Conservation (phyloP, 1,140 invertebrate genomes). For the Ips typographus region DNA sequence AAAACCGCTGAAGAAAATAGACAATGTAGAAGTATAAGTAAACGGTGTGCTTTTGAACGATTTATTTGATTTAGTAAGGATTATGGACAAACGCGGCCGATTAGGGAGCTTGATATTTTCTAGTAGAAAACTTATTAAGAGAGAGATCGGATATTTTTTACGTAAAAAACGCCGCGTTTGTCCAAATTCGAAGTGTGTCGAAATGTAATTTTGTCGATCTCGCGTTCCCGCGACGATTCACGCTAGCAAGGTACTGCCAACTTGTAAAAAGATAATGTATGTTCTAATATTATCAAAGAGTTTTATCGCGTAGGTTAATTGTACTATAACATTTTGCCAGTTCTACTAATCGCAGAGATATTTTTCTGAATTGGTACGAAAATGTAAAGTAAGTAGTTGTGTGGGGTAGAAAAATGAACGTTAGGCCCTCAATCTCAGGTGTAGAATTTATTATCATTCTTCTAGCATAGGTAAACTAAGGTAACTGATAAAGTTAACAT, state of each 20-base stretch:
- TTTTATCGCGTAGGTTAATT: constrained; percentile 48
- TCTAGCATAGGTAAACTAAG: constrained; percentile 26
- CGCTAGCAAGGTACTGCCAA: constrained; percentile 52
- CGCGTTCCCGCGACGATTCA: constrained; percentile 42
- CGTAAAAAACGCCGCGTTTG: constrained; percentile 9
- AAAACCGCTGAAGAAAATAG: constrained; percentile 31
- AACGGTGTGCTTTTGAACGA: constrained; percentile 31
- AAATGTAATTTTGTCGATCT: constrained; percentile 46
- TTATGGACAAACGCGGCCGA: constrained; percentile 13
- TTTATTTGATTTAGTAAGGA: constrained; percentile 19
- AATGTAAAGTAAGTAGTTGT: constrained; percentile 36
- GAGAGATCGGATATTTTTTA: constrained; percentile 4
- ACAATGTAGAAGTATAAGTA: constrained; percentile 28
- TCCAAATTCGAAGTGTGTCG: constrained; percentile 28
- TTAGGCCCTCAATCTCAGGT: constrained; percentile 51
- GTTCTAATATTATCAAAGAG: constrained; percentile 45
- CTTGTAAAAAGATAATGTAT: constrained; percentile 51
- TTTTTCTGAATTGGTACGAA: constrained; percentile 31
- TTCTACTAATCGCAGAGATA: constrained; percentile 44
- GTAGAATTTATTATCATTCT: constrained; percentile 45
- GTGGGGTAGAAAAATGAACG: constrained; percentile 41
- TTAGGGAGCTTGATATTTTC: constrained; percentile 20
- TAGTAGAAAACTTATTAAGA: constrained; percentile 18
- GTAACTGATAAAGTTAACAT: constrained; percentile 39
- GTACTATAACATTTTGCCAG: constrained; percentile 43